These are phyloP conservation scores for Iselma pallidipennis DNA, from an alignment of 2,888 invertebrate species.

Conservation along the genomic window DNA sequence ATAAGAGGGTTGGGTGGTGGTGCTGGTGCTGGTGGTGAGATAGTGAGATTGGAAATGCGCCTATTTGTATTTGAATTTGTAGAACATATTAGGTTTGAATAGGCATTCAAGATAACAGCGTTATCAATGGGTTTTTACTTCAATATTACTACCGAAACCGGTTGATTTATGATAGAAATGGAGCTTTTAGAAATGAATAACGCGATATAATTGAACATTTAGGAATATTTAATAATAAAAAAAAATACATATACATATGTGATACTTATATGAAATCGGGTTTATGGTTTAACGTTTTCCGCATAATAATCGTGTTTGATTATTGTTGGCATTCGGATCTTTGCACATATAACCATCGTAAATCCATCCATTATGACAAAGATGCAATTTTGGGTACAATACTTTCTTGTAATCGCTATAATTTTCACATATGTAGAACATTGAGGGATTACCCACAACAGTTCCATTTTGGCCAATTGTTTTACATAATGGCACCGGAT, in stretches of 20 bases:
- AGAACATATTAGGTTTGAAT: neutral
- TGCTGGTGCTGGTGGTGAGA: conserved; percentile 3
- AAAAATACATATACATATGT: no score
- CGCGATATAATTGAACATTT: no score
- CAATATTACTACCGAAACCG: neutral
- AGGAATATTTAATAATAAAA: no score
- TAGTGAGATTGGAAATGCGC: conserved; percentile 3
- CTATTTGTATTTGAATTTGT: conserved; percentile 10
- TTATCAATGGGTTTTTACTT: neutral
- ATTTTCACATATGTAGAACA: no score
- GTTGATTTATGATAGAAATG: neutral
- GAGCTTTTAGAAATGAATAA: neutral
- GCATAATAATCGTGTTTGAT: no score
- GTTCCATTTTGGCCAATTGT: no score
- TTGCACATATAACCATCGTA: neutral
- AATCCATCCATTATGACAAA: neutral
- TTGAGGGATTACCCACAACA: no score
- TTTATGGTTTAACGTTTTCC: no score
- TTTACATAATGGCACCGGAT: no score
- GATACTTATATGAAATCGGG: no score
- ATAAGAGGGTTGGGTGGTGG: neutral
- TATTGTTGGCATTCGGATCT: neutral
- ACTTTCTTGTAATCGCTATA: no score
- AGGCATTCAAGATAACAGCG: conserved; percentile 11
- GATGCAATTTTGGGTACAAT: neutral